Percentiles rank a stretch among this genome's conserved stretches.
These are phyloP conservation scores for Stegostoma tigrinum DNA, from an alignment of 2,113 vertebrate genomes.

Conservation along the genomic window DNA sequence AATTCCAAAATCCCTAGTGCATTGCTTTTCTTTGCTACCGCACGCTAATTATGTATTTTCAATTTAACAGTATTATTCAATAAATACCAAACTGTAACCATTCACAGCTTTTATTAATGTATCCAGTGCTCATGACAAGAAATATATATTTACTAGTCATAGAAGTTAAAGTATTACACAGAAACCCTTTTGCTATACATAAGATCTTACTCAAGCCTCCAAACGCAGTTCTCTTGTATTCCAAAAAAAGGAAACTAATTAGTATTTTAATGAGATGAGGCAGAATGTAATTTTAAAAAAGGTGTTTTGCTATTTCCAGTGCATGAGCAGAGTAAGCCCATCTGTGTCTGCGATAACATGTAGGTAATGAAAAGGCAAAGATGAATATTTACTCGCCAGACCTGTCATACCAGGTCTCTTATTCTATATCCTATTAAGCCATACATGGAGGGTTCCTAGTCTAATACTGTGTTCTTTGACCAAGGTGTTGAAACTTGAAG, in stretches of 20 bases:
- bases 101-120: not conserved
- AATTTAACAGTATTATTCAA: not conserved
- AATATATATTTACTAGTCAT: not conserved
- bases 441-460: not conserved
- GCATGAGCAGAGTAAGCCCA: not conserved
- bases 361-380: not conserved
- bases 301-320: slow-evolving; percentile 1
- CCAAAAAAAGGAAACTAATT: not conserved
- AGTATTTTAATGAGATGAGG: not conserved
- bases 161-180: not conserved
- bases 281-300: not conserved
- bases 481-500: not conserved
- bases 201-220: not conserved
- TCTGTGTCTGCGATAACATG: not conserved
- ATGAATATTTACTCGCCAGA: not conserved
- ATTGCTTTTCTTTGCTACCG: not conserved
- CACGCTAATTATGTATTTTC: not conserved
- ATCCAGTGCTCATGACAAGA: not conserved
- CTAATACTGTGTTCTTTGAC: not conserved
- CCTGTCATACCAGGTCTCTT: not conserved
- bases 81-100: not conserved
- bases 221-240: not conserved
- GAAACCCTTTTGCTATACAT: not conserved
- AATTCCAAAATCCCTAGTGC: not conserved
- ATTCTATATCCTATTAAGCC: not conserved